Evolutionary conservation across 2,888 invertebrate species (phyloP).

Genomic region (Conops quadrifasciatus): DNA sequence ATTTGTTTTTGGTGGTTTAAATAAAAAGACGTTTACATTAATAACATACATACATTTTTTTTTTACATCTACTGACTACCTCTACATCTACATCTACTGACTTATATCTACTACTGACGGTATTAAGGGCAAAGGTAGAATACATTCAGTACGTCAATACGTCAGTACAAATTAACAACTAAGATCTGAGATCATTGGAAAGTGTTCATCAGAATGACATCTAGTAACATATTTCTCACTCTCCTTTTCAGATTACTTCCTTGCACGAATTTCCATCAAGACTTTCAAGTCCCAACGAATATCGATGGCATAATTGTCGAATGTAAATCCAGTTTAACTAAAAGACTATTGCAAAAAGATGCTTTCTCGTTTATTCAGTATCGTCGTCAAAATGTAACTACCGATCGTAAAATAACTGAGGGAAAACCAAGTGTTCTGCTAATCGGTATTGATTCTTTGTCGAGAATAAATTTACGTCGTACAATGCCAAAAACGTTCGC

Average conservation of each 20-base stretch:
- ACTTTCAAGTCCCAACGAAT: slow-evolving; percentile 49
- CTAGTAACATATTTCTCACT: too few relatives aligned
- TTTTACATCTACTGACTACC: too few relatives aligned
- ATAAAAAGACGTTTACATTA: too few relatives aligned
- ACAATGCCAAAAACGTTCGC: slow-evolving; percentile 76
- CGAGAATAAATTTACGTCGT: slow-evolving; percentile 77
- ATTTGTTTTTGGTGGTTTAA: too few relatives aligned
- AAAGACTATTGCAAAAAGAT: slow-evolving; percentile 54
- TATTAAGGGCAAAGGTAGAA: too few relatives aligned
- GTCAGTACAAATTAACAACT: too few relatives aligned
- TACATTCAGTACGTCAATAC: too few relatives aligned
- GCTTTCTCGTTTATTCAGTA: slow-evolving; percentile 69
- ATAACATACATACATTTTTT: too few relatives aligned
- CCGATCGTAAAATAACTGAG: slow-evolving; percentile 31
- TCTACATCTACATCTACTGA: too few relatives aligned
- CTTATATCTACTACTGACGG: too few relatives aligned
- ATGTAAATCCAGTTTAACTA: slow-evolving; percentile 59
- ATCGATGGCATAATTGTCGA: slow-evolving; percentile 52
- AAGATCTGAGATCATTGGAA: too few relatives aligned
- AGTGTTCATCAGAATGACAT: too few relatives aligned
- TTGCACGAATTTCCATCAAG: slow-evolving; percentile 50
- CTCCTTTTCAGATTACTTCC: slow-evolving; percentile 47
- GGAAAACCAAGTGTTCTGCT: slow-evolving; percentile 73
- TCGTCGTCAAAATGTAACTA: slow-evolving; percentile 17
- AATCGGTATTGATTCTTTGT: slow-evolving; percentile 86